Evolutionary conservation across 2,888 invertebrate genomes (phyloP), one percentile per base, ranked within the genome.

Genomic region (Allacma fusca): DNA sequence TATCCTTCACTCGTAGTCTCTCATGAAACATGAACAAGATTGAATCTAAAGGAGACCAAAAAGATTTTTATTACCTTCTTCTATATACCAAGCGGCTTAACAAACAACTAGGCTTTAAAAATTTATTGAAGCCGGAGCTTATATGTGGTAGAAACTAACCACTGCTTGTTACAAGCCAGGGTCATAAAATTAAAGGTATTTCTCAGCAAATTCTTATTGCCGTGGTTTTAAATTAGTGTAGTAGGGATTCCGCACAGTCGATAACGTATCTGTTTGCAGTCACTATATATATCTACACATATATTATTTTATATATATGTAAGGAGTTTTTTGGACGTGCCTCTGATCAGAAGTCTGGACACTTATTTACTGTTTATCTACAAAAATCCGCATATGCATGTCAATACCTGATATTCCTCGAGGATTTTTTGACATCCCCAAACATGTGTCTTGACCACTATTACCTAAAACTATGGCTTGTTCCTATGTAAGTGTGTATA

Each of bases 101-200:
- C 74, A 81, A 79, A 71, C 71, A 78, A 76, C 73, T 68, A 75
- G 74, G 78, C 76, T 77, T 69, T 77, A 76, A 78, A 80, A 77
- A 79, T 81, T 81, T 81, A 80, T 81, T 79, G 76, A 79, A 80
- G 81, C 78, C 79, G 77, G 74, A 75, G 71, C 67, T 71, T 75
- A 70, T 76, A 75, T 78, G 62, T 78, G 21, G 57, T 59, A 62
- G 26, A 73, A 73, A 74, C 75, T 77, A 80, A 81, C 81, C 79
- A 80, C 79, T 81, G 78, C 79, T 81, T 80, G 79, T 79, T 80
- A 43, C 65, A 79, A 75, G 76, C 75, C 78, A 79, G 77, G 78
- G 79, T 78, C 80, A 79, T 80, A 80, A 81, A 80, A 81, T 77
- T 76, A 79, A 79, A 80, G 78, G 79, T 76, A 78, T 78, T 78